A percentile compares a stretch with the other conserved stretches of the same genome.
Evolutionary conservation across 2,113 vertebrate species (phyloP).

Genomic region (Probosciger aterrimus): DNA sequence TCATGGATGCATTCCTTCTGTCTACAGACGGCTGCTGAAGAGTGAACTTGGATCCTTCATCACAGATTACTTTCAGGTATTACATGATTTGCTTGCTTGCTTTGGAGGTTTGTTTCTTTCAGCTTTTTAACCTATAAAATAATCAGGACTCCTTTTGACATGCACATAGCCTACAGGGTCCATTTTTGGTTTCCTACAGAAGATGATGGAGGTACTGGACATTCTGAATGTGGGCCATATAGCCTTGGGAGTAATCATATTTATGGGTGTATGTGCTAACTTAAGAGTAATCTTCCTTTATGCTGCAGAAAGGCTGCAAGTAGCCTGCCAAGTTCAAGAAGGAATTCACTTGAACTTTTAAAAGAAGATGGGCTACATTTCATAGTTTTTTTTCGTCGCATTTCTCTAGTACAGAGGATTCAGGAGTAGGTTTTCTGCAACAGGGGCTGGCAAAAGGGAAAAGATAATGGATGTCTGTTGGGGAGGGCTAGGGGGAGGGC

Average conservation of each 20-base stretch:
- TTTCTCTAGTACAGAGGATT: background rate
- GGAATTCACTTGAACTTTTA: background rate
- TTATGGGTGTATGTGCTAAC: background rate
- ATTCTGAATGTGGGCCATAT: background rate
- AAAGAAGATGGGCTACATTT: background rate
- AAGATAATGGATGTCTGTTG: background rate
- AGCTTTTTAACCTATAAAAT: background rate
- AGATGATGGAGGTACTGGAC: background rate
- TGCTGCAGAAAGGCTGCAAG: background rate
- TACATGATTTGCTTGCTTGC: background rate
- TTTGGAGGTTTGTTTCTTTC: background rate
- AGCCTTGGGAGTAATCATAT: background rate
- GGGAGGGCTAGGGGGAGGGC: background rate
- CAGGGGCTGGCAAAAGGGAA: background rate
- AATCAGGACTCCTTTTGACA: background rate
- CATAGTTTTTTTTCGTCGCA: background rate
- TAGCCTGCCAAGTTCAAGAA: background rate
- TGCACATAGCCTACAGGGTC: background rate
- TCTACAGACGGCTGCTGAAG: conserved; percentile 86
- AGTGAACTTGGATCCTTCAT: conserved; percentile 95
- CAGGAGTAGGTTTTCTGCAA: background rate
- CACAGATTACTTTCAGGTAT: conserved; percentile 94
- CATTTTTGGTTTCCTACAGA: background rate
- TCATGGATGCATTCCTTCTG: conserved; percentile 59
- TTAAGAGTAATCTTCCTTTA: background rate